These are phyloP conservation scores for Gadopsis marmoratus DNA, from an alignment of 2,797 vertebrate genomes.

Conservation along the genomic window DNA sequence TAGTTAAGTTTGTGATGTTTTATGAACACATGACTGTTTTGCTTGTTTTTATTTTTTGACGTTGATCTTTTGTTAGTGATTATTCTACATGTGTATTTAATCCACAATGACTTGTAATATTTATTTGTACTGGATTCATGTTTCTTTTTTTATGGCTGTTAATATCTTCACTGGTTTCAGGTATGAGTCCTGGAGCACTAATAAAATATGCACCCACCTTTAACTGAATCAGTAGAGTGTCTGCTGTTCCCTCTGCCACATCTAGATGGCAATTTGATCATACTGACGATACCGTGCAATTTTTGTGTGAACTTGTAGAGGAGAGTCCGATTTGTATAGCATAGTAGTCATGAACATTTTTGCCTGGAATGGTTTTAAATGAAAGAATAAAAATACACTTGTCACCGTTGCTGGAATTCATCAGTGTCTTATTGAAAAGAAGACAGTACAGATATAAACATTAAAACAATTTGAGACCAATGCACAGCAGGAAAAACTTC, in stretches of 20 bases:
- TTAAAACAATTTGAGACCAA: not conserved
- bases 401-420: constrained; percentile 66
- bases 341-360: constrained; percentile 65
- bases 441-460: not conserved
- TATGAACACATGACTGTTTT: constrained; percentile 67
- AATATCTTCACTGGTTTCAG: constrained; percentile 64
- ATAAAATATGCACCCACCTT: constrained; percentile 69
- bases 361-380: constrained; percentile 80
- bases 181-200: constrained; percentile 61
- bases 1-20: constrained; percentile 85
- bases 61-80: constrained; percentile 80
- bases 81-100: constrained; percentile 85
- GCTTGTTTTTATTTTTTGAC: constrained; percentile 72
- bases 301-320: constrained; percentile 57
- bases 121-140: constrained; percentile 90
- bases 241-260: constrained; percentile 44
- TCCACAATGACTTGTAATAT: constrained; percentile 87
- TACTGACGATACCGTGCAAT: constrained; percentile 77
- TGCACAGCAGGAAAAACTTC: not conserved
- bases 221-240: constrained; percentile 47
- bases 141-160: constrained; percentile 75
- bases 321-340: constrained; percentile 60
- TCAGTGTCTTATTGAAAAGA: constrained; percentile 59
- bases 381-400: constrained; percentile 74
- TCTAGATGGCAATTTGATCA: constrained; percentile 60